These are phyloP conservation scores for Lampris megalopsis DNA, from an alignment of 2,113 vertebrate species.

Conservation along the genomic window DNA sequence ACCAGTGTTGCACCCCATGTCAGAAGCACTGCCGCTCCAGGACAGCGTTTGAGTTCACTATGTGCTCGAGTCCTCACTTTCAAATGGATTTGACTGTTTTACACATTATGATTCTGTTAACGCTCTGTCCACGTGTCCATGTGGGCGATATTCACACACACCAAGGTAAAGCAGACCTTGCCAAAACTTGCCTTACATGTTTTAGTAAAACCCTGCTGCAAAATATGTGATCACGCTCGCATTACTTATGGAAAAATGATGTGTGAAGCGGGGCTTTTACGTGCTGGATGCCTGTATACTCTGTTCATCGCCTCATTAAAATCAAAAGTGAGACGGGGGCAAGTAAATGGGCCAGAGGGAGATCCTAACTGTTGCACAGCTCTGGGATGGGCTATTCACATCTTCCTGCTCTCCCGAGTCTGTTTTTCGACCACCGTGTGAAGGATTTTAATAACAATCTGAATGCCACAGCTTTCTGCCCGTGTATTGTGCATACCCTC, in stretches of 20 bases:
- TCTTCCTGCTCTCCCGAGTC: constrained; percentile 10
- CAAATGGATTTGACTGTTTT: too few species aligned
- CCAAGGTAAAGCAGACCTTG: too few species aligned
- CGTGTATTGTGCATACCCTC: not conserved
- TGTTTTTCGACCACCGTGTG: constrained; percentile 31
- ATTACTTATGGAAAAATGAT: not conserved
- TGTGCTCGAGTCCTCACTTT: too few species aligned
- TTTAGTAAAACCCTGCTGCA: too few species aligned
- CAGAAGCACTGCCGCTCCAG: too few species aligned
- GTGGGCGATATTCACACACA: too few species aligned
- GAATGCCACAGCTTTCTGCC: not conserved
- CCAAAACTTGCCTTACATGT: too few species aligned
- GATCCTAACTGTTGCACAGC: constrained; percentile 50
- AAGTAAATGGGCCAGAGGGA: constrained; percentile 35
- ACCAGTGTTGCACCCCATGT: too few species aligned
- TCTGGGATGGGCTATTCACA: not conserved
- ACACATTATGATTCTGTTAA: too few species aligned
- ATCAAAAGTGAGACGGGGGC: not conserved
- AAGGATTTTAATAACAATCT: not conserved
- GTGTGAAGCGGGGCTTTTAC: not conserved
- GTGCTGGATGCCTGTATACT: not conserved
- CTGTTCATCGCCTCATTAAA: not conserved
- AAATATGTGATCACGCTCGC: too few species aligned
- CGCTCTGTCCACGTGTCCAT: too few species aligned
- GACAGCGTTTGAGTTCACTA: too few species aligned